phyloP scores from a whole-genome alignment of 2,113 vertebrate genomes.

The Protobothrops flavoviridis region DNA sequence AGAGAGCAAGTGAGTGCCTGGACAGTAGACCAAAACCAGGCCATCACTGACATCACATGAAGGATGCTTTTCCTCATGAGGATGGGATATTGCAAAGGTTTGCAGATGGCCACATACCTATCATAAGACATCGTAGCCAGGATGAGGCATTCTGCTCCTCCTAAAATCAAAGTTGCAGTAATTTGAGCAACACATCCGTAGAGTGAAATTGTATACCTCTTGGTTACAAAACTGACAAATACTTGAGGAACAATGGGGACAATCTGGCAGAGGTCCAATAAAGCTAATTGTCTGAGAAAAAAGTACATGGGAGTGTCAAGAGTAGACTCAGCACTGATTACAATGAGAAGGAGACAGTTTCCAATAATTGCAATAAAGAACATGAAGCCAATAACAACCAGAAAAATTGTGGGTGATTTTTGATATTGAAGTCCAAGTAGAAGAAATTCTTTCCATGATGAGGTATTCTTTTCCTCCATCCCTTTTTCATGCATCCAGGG shows the following conservation, averaged over 20 bases:
- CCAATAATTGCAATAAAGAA: background rate
- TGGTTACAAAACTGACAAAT: conserved; percentile 24
- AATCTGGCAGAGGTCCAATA: conserved; percentile 55
- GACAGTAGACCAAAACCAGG: conserved; percentile 25
- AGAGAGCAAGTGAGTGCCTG: conserved; percentile 32
- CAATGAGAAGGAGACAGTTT: background rate
- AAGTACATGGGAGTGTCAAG: conserved; percentile 59
- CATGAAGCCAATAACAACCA: background rate
- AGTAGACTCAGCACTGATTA: background rate
- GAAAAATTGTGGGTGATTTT: background rate
- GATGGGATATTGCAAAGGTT: conserved; percentile 39
- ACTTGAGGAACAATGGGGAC: conserved; percentile 41
- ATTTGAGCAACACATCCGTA: conserved; percentile 42
- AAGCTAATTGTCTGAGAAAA: conserved; percentile 51
- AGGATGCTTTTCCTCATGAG: conserved; percentile 40
- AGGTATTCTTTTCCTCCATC: background rate
- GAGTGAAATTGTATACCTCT: conserved; percentile 30
- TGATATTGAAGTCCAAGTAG: background rate
- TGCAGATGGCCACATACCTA: conserved; percentile 6
- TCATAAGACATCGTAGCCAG: conserved; percentile 54
- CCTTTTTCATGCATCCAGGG: background rate
- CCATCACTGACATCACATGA: background rate
- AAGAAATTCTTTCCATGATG: background rate
- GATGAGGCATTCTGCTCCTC: conserved; percentile 18
- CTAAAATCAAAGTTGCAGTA: conserved; percentile 30